Base-by-base conservation (phyloP, 2,888 invertebrate species). In the Nycteola revayana region DNA sequence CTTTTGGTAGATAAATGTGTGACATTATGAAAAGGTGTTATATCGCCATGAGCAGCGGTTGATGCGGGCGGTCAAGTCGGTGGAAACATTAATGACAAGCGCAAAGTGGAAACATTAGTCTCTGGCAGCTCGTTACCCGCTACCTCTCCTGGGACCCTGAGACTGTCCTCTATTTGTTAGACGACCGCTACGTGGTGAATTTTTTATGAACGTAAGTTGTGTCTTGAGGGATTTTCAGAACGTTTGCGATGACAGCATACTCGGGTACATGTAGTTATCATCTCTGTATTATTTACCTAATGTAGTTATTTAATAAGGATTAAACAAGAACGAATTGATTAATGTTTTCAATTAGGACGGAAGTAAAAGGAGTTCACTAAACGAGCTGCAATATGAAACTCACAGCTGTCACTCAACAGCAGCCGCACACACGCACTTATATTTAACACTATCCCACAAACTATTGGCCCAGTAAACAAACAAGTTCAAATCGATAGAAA, bases 381-480 rank as follows among this genome's bases (percentile, higher is more conserved):
- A 34, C 33, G 42, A 32, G 38, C 36, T 41, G 37, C 37, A 34
- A 25, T 47, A 46, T 41, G 40, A 52, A 58, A 54, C 44, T 43
- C 48, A 53, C 52, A 60, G 52, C 53, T 56, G 60, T 53, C 64
- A 61, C 44, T 60, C 59, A 34, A 46, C 54, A 49, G 43, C 23
- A 33, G 46, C 38, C 30, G 47, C 42, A 50, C 47, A 39, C 39
- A 36, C 36, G 64, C 68, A 73, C 71, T 74, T 64, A 74, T 75
- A 75, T 70, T 68, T 68, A 77, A 75, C 75, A 73, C 48, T 70
- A 66, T 69, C 68, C 59, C 49, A 62, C 70, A 74, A 75, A 74
- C 69, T 65, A 67, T 63, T 72, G 65, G 63, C 57, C 68, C 68
- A 75, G 63, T 72, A 78, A 80, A 82, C 73, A 85, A 79, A 82